A percentile compares a stretch with the other conserved stretches of the same genome.
Conservation (phyloP, 2,113 vertebrate genomes). For the crab-eating macaque (Macaca fascicularis) region DNA sequence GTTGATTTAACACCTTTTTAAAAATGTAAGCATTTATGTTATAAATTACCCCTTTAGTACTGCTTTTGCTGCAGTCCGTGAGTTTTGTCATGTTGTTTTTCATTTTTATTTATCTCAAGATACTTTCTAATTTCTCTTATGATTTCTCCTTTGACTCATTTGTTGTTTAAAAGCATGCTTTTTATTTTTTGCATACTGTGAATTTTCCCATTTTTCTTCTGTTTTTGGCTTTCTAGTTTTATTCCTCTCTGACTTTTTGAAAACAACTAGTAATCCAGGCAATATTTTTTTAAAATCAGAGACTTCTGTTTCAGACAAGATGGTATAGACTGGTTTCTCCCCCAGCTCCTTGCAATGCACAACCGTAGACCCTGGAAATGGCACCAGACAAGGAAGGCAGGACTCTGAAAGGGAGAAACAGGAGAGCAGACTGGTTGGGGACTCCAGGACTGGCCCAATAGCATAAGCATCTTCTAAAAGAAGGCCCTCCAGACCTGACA, state of each 20-base stretch:
- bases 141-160: neutral
- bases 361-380: neutral
- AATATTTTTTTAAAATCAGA: neutral
- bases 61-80: neutral
- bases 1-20: neutral
- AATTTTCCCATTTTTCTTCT: neutral
- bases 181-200: neutral
- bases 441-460: neutral
- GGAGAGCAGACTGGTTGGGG: neutral
- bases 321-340: neutral
- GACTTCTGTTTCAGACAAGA: neutral
- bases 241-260: neutral
- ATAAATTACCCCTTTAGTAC: neutral
- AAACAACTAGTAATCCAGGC: neutral
- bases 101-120: neutral
- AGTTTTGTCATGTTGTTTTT: neutral
- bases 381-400: neutral
- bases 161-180: neutral
- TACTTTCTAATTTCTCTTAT: neutral
- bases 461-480: neutral
- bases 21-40: neutral
- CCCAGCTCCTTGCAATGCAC: neutral
- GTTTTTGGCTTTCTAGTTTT: neutral
- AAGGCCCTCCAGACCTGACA: neutral
- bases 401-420: neutral